Evolutionary conservation across 2,888 invertebrate species (phyloP).

Genomic region (Entomobrya multifasciata): DNA sequence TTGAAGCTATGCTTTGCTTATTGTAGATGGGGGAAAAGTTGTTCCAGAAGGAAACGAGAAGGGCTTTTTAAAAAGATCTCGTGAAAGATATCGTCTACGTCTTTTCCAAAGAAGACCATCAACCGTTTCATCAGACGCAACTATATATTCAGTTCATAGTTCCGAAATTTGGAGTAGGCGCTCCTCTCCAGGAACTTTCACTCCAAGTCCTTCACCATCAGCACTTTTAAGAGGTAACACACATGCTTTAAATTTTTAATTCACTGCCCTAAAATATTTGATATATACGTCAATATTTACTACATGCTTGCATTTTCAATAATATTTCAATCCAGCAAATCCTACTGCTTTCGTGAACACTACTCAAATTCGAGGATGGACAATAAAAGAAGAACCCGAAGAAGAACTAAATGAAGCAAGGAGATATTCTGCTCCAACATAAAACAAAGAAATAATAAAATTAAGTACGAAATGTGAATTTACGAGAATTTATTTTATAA

Average conservation of each 20-base stretch:
- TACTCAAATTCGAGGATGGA: constrained; percentile 60
- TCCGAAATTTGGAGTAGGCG: constrained; percentile 64
- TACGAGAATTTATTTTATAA: too few species aligned
- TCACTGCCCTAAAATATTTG: too few species aligned
- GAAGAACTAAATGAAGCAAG: constrained; percentile 47
- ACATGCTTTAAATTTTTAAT: too few species aligned
- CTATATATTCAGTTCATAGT: constrained; percentile 65
- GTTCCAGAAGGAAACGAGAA: constrained; percentile 44
- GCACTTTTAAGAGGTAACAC: constrained; percentile 29
- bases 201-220: constrained; percentile 25
- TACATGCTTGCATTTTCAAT: neutral
- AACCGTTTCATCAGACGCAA: constrained; percentile 51
- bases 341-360: constrained; percentile 38
- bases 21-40: constrained; percentile 56
- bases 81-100: constrained; percentile 53
- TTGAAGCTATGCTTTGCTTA: too few species aligned
- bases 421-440: constrained; percentile 54
- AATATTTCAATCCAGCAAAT: constrained; percentile 17
- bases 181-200: constrained; percentile 8
- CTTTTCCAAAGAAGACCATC: constrained; percentile 52
- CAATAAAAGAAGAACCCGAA: constrained; percentile 57
- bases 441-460: neutral
- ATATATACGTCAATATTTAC: too few species aligned
- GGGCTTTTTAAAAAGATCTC: constrained; percentile 12
- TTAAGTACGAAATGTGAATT: too few species aligned